Evolutionary conservation across 2,797 vertebrate species (phyloP).

Genomic region (Dallia pectoralis): DNA sequence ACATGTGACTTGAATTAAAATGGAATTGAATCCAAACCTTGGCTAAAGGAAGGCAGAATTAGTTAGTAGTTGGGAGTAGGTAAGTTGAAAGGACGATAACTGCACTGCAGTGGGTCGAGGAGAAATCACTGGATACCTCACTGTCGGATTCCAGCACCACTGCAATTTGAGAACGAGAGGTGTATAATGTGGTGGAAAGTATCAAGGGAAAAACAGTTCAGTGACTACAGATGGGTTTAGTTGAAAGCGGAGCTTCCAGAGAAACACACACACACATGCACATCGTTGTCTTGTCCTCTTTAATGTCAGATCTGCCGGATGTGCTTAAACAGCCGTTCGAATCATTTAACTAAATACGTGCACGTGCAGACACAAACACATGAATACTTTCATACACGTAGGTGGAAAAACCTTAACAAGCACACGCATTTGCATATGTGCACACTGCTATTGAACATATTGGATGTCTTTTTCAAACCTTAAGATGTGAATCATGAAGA

Average conservation of each 20-base stretch:
- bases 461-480: too few species aligned
- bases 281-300: background rate
- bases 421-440: conserved; percentile 15
- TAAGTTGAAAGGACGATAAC: too few species aligned
- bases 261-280: conserved; percentile 20
- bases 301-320: too few species aligned
- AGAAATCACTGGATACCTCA: conserved; percentile 28
- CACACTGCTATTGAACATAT: conserved; percentile 24
- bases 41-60: too few species aligned
- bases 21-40: too few species aligned
- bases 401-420: conserved; percentile 13
- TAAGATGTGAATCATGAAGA: too few species aligned
- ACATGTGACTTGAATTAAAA: too few species aligned
- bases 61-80: too few species aligned
- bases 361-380: conserved; percentile 16
- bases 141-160: conserved; percentile 39
- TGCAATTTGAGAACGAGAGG: conserved; percentile 39
- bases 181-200: conserved; percentile 62
- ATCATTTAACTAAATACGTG: too few species aligned
- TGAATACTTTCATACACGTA: conserved; percentile 3
- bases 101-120: conserved; percentile 2
- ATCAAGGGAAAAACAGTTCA: conserved; percentile 39
- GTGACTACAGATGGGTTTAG: conserved; percentile 68
- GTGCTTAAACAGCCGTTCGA: too few species aligned
- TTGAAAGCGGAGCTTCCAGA: conserved; percentile 48